Percentiles rank a stretch among this genome's conserved stretches.
phyloP scores from a whole-genome alignment of 2,888 invertebrate genomes.

The Phortica okadai region DNA sequence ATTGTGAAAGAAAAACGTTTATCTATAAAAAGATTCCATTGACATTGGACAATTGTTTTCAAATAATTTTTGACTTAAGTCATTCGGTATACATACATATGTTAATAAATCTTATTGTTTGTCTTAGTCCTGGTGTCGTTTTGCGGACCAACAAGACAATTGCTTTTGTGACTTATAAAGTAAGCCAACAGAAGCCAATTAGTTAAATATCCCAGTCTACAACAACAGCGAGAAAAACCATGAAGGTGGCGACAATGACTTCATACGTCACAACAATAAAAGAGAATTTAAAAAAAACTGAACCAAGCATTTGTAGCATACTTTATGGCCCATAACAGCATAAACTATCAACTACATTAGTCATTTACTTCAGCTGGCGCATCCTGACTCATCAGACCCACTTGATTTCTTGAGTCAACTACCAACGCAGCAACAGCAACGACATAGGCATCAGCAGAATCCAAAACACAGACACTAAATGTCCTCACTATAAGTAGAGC shows the following conservation, averaged over 20 bases:
- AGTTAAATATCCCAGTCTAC: background rate
- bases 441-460: constrained; percentile 24
- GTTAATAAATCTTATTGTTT: no score
- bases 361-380: constrained; percentile 38
- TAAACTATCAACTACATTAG: constrained; percentile 57
- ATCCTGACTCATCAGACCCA: constrained; percentile 14
- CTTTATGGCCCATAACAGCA: constrained; percentile 65
- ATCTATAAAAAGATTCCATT: constrained; percentile 64
- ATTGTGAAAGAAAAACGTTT: constrained; percentile 54
- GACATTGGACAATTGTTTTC: constrained; percentile 53
- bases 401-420: background rate
- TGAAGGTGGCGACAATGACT: constrained; percentile 43
- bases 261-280: constrained; percentile 66
- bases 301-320: constrained; percentile 58
- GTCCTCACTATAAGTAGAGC: constrained; percentile 19
- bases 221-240: constrained; percentile 35
- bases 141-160: constrained; percentile 48
- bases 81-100: no score
- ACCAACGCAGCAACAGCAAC: background rate
- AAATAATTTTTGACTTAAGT: constrained; percentile 50
- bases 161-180: constrained; percentile 61
- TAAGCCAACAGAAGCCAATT: constrained; percentile 14
- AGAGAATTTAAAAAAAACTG: constrained; percentile 63
- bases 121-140: no score
- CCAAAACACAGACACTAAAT: constrained; percentile 12